These are phyloP conservation scores for Platycnemis pennipes DNA, from an alignment of 2,888 invertebrate species.

Conservation along the genomic window DNA sequence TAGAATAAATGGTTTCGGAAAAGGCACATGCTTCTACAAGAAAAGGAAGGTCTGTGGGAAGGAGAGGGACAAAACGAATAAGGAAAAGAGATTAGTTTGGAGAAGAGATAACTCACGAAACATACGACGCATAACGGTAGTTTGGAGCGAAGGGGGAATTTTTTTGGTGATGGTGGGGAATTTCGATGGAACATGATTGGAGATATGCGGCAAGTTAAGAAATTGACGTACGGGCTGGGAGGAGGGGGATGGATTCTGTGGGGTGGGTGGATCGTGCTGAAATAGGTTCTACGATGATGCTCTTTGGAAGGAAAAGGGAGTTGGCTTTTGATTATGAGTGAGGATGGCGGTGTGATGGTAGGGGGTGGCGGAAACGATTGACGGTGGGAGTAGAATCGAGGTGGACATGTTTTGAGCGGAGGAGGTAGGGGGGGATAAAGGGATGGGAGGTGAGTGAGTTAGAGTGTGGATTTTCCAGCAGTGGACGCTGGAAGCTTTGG, in stretches of 20 bases:
- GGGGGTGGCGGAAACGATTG: neutral
- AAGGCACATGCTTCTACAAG: too few relatives aligned
- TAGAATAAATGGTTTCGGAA: too few relatives aligned
- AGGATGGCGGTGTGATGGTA: neutral
- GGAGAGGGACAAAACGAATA: neutral
- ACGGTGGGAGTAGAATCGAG: neutral
- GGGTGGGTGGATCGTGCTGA: neutral
- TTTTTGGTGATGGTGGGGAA: neutral
- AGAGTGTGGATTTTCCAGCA: neutral
- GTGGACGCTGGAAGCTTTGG: neutral
- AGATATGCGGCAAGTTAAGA: neutral
- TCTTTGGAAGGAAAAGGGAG: neutral
- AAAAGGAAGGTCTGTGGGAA: too few relatives aligned
- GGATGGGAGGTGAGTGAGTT: neutral
- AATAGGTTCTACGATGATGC: neutral
- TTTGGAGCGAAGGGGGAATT: neutral
- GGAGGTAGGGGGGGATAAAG: neutral
- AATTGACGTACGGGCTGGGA: neutral
- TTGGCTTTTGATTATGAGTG: neutral
- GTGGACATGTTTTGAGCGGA: neutral
- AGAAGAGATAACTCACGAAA: neutral
- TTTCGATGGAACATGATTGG: neutral
- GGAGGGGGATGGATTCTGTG: neutral
- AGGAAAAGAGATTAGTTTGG: neutral
- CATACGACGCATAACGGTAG: neutral